Evolutionary conservation across 2,797 vertebrate genomes (phyloP), one percentile per base, ranked within the genome.

Genomic region (Gambusia yucatana): DNA sequence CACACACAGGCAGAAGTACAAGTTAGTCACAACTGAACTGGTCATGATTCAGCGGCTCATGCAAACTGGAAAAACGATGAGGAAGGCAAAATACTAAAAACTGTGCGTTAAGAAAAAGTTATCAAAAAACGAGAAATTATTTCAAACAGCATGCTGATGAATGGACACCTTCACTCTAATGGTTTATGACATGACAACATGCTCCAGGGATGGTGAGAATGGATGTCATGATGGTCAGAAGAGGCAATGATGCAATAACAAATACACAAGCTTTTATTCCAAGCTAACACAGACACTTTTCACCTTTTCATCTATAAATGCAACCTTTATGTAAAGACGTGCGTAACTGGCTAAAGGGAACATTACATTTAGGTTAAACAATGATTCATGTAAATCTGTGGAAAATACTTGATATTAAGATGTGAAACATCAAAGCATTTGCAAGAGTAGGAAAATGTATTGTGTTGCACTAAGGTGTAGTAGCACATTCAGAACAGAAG

Each of bases 401-500:
- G 28, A 10, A 57, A 78, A 1, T 20, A 1, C 28, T n/a, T 44
- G 41, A 52, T 22, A 14, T 67, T 67, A 41, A 69, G 47, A 20
- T 55, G 52, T 3, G 52, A 36, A 82, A 78, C 52, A 25, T 81
- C n/a, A 33, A 4, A 75, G 69, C 14, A 67, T 78, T 82, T 79
- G 33, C 28, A 43, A 14, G 0, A 65, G 10, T 77, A 36, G 82
- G 81, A 63, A 78, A 77, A 41, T 61, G 72, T 44, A 67, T 79
- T 86, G 79, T 47, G 72, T 36, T 76, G 4, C 57, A 87, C 0
- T 61, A 8, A 57, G 6, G 39, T 87, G 93, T 88, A 92, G 83
- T 80, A 36, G 74, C 88, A 76, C 3, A 17, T 36, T 91, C 67
- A 89, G 91, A 91, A 91, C 94, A 96, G 95, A 96, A 97, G 97